Base-by-base conservation (phyloP, 2,888 invertebrate genomes). In the Lasioglossum vierecki region DNA sequence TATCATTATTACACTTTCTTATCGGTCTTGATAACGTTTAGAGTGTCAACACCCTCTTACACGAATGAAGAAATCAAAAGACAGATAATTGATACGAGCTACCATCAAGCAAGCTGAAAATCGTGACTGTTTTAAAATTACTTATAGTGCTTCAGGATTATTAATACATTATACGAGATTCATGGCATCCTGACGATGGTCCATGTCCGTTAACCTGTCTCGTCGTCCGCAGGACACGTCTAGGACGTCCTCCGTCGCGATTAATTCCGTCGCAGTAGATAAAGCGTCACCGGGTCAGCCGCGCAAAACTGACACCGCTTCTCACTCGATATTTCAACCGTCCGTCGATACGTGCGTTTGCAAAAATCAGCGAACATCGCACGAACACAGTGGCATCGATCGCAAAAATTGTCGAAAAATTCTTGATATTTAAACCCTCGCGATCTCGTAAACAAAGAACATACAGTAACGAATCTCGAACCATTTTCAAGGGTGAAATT, bases 211-310 rank as follows among this genome's bases (percentile, higher is more conserved):
- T 30, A 30, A 5, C 63, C 30, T 30, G 63, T 15, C 63, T 63
- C 26, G 63, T 15, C 30, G 63, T 26, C 30, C 63, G 63, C 30
- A 63, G 63, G 15, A 63, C 22, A 60, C 11, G 44, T 26, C 11
- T 44, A 49, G 75, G 49, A 82, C 35, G n/a, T 75, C 18, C 63
- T n/a, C 53, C 9, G 53, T 72, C 66, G 66, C n/a, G 76, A 81
- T 83, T 76, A 83, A 83, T 81, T 66, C 46, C 44, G 74, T 26
- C 63, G 41, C 44, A 44, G 72, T 76, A 1, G 68, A 68, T 80
- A 46, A 68, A 72, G 72, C 72, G 72, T 49, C 78, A 81, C 35
- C 44, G 15, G 30, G 46, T 5, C 68, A 39, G 71, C 26, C 57
- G 41, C 18, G 68, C 6, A 68, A 78, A 77, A 15, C 49, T 76